Conservation (phyloP, 2,113 vertebrate genomes). For the Australoheros scitulus region DNA sequence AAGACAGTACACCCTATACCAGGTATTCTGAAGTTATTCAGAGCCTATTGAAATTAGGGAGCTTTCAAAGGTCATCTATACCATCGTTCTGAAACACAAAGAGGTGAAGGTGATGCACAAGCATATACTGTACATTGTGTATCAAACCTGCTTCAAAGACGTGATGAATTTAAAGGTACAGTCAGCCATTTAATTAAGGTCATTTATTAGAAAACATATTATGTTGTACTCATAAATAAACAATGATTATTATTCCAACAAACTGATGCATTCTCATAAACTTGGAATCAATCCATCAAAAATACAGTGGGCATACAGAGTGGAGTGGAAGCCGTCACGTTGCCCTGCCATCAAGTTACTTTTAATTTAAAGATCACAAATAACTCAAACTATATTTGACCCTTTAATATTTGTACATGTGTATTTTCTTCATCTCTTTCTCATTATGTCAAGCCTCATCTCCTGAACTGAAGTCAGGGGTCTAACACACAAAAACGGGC, state of each 20-base stretch:
- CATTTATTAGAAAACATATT: background rate
- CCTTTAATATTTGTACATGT: too few species aligned
- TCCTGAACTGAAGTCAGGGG: too few species aligned
- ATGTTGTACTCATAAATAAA: background rate
- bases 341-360: too few species aligned
- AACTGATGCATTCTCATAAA: background rate
- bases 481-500: too few species aligned
- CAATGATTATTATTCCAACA: background rate
- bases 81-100: constrained; percentile 18
- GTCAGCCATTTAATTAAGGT: fast-evolving
- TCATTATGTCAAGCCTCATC: too few species aligned
- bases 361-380: too few species aligned
- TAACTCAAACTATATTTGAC: too few species aligned
- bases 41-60: constrained; percentile 21
- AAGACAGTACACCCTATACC: constrained; percentile 40
- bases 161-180: background rate
- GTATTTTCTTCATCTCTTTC: too few species aligned
- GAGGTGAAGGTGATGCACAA: constrained; percentile 11
- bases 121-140: background rate
- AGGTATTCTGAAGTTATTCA: constrained; percentile 25
- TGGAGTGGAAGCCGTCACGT: too few species aligned
- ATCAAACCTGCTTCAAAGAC: background rate
- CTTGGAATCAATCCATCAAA: background rate
- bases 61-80: constrained; percentile 45
- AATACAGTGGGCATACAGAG: background rate